Base-by-base conservation (phyloP, 2,888 invertebrate genomes). In the Leucophenga montana region DNA sequence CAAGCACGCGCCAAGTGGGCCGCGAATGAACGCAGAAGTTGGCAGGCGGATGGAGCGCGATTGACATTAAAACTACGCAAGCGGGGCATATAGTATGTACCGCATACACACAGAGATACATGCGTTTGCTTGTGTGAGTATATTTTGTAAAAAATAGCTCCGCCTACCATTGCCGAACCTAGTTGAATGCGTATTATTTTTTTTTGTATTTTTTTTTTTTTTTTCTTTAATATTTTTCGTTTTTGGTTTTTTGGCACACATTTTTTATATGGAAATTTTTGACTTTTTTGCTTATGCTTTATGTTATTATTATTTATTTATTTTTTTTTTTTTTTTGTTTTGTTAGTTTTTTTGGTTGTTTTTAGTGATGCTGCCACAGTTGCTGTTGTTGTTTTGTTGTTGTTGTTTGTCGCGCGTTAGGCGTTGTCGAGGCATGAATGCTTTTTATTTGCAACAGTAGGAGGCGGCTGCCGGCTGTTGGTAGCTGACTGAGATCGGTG, bases 171-270 rank as follows among this genome's bases (percentile, higher is more conserved):
- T 50, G 50, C 50, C 39, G 50, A n/a, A 50, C n/a, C 16, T 50
- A 50, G 50, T 50, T 50, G 50, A n/a, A 50, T 50, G 18, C 50
- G n/a, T 50, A 5, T n/a, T 50, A 20, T 54, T 3, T 13, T 13
- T 54, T 13, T 54, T 16, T 6, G 1, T 16, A 3, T 57, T 61
- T 69, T 67, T 20, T 46, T 33, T 70, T 82, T 80, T 82, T 79
- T 82, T 79, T 79, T 80, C 79, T 80, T 80, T 71, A 68, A 72
- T 80, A 79, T 61, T 39, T 33, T 11, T 18, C 6, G n/a, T 22
- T 22, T 57, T 22, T 57, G 27, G 39, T 14, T 39, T 61, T 33
- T 61, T 61, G 44, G 44, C 39, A 22, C 33, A 33, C 33, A 61
- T 61, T 16, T 39, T 59, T 61, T 61, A 39, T 39, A 61, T 39